Percentiles rank a stretch among this genome's conserved stretches.
These are phyloP conservation scores for Sinocyclocheilus anophthalmus DNA, from an alignment of 2,113 vertebrate species.

Conservation along the genomic window DNA sequence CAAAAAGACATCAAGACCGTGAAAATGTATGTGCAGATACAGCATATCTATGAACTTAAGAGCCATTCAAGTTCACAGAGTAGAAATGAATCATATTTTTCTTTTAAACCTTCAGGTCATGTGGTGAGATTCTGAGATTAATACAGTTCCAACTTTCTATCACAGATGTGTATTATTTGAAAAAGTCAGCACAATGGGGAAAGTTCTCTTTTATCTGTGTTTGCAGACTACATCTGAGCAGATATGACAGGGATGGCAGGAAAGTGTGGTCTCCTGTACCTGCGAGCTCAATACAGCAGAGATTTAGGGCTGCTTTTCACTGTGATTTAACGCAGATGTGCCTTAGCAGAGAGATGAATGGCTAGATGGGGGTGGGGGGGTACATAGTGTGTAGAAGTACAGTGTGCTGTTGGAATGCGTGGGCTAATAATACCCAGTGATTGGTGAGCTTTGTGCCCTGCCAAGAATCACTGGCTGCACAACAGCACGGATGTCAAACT, in stretches of 20 bases:
- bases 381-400: background rate
- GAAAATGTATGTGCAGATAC: constrained; percentile 7
- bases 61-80: background rate
- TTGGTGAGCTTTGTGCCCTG: constrained; percentile 51
- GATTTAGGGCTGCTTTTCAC: constrained; percentile 31
- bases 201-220: constrained; percentile 38
- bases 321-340: constrained; percentile 61
- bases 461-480: constrained; percentile 37
- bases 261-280: constrained; percentile 41
- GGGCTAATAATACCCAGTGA: constrained; percentile 50
- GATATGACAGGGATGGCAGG: constrained; percentile 23
- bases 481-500: constrained; percentile 42
- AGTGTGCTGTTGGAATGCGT: constrained; percentile 47
- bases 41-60: background rate
- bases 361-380: constrained; percentile 49
- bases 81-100: constrained; percentile 10
- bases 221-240: constrained; percentile 17
- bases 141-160: background rate
- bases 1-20: background rate
- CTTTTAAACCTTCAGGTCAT: constrained; percentile 1
- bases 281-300: constrained; percentile 21
- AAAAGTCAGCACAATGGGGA: constrained; percentile 33
- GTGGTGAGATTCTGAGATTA: background rate
- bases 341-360: constrained; percentile 49
- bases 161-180: constrained; percentile 13